Percentiles rank a stretch among this genome's conserved stretches.
phyloP scores from a whole-genome alignment of 1,140 invertebrate genomes.

The Leucophenga varia region DNA sequence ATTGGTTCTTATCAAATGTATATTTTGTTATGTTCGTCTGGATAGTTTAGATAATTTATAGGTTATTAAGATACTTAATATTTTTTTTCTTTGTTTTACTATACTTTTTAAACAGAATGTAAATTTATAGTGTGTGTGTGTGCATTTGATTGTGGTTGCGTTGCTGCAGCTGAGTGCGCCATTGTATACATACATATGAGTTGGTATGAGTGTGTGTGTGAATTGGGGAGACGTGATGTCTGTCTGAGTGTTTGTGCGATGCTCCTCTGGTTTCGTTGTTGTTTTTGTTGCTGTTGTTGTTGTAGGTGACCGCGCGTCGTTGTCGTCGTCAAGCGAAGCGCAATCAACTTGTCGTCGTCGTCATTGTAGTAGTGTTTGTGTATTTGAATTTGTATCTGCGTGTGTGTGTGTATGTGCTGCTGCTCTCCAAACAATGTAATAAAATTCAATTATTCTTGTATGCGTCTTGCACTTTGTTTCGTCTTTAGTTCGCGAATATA shows the following conservation, averaged over 20 bases:
- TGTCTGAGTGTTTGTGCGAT: neutral
- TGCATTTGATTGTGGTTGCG: no score
- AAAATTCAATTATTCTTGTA: slow-evolving; percentile 57
- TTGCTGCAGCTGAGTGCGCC: slow-evolving; percentile 42
- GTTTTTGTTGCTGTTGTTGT: slow-evolving; percentile 3
- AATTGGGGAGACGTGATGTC: slow-evolving; percentile 12
- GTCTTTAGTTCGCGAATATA: slow-evolving; percentile 39
- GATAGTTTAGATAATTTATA: no score
- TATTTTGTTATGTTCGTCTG: no score
- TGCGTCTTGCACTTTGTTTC: slow-evolving; percentile 56
- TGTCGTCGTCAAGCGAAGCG: neutral
- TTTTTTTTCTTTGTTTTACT: no score
- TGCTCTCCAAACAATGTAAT: slow-evolving; percentile 57
- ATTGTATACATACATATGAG: slow-evolving; percentile 26
- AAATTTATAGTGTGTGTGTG: no score
- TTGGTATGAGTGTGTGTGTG: no score
- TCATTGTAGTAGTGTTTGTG: no score
- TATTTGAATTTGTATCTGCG: neutral
- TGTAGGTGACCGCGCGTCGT: slow-evolving; percentile 2
- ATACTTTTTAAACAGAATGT: no score
- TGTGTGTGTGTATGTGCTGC: slow-evolving; percentile 30
- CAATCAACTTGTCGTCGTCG: no score
- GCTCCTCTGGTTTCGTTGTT: neutral
- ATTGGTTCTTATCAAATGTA: no score
- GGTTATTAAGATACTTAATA: no score